Base-by-base conservation (phyloP, 2,113 vertebrate species). In the Jacana jacana region DNA sequence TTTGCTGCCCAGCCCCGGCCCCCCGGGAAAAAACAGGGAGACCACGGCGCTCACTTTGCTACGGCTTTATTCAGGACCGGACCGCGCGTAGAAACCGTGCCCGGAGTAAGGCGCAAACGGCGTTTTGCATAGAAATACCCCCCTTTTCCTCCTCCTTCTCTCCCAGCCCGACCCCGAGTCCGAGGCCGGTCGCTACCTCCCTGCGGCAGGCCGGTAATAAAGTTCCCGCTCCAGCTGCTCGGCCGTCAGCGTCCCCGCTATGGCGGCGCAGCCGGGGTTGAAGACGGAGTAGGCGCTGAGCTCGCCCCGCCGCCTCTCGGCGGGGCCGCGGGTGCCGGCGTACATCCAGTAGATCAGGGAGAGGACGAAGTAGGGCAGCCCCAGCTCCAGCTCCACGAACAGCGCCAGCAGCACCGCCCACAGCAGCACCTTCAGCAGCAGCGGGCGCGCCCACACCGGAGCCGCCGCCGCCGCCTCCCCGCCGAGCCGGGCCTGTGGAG, bases 201-300 rank as follows among this genome's bases (percentile, higher is more conserved):
- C 92, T 17, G 54, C 96, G 54, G 98, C 79, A 17, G 98, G 97
- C 33, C 98, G 96, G 85, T 99, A 98, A 35, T 98, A 98, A 96
- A 99, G 97, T 96, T 99, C 99, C 11, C 98, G 98, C 93, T 99
- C 99, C 86, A 99, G 96, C 97, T 99, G 99, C 95, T 99, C 99
- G 7, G 99, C 99, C 4, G 98, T 99, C 84, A 99, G 98, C 10
- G 98, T 96, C 28, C 99, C 99, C 88, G 99, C 94, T 89, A 99
- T 98, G 66, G 99, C 97, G 91, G 98, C 97, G 61, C 99, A 99
- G 91, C 99, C 98, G 0, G 99, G 99, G 89, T 99, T 99, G 97
- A 99, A 99, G 17, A 99, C 99, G 1, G 99, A 99, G 91, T 99
- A 99, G 30, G 99, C 99, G 6, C 99, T 99, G 88, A 98, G 96